These are phyloP conservation scores for Tringa solitaria DNA, from an alignment of 2,113 vertebrate genomes.

Conservation along the genomic window DNA sequence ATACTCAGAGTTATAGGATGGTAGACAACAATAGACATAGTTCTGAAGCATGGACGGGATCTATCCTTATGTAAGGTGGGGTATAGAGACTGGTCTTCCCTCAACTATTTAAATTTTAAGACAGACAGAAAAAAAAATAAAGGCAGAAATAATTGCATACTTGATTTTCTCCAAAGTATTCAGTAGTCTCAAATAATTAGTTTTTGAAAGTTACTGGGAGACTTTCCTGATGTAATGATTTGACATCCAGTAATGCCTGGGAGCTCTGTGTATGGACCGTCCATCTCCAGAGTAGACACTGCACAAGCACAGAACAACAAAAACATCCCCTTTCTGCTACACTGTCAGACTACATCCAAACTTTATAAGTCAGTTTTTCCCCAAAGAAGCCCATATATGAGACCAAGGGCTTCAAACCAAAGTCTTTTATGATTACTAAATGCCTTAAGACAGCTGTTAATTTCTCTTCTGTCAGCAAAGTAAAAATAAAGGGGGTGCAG, in stretches of 20 bases:
- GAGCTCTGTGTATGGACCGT: not conserved
- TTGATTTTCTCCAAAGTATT: not conserved
- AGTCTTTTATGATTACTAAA: not conserved
- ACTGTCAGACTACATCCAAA: not conserved
- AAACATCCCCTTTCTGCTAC: not conserved
- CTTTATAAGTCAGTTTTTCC: not conserved
- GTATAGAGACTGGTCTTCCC: not conserved
- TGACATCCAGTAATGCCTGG: not conserved
- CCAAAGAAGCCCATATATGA: not conserved
- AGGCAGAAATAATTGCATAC: not conserved
- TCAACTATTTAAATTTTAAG: not conserved
- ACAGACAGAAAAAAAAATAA: not conserved
- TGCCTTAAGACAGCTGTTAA: not conserved
- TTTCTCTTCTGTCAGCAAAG: not conserved
- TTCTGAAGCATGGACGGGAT: not conserved
- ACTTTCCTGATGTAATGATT: not conserved
- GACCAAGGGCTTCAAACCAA: not conserved
- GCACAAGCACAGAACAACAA: not conserved
- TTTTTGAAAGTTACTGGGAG: not conserved
- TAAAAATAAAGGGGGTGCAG: not conserved
- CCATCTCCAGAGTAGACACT: not conserved
- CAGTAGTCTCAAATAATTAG: not conserved
- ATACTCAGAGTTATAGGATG: not conserved
- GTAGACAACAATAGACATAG: not conserved
- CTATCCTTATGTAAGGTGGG: not conserved